Percentiles rank a stretch among this genome's conserved stretches.
Evolutionary conservation across 2,888 invertebrate genomes (phyloP).

Genomic region (Hemistola chrysoprasaria): DNA sequence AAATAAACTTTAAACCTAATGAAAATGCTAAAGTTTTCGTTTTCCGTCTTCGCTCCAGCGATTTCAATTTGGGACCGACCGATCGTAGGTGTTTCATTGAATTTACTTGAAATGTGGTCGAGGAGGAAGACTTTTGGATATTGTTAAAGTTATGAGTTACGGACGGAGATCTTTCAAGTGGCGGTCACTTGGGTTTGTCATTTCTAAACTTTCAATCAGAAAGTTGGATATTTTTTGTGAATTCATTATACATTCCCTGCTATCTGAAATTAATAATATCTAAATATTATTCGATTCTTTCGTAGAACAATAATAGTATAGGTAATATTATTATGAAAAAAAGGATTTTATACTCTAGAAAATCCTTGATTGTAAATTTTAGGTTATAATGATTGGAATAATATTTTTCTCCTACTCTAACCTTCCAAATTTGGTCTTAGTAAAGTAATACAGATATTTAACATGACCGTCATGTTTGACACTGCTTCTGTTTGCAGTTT

Average conservation of each 20-base stretch:
- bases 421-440: too few relatives aligned
- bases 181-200: constrained; percentile 10
- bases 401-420: too few relatives aligned
- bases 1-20: constrained; percentile 35
- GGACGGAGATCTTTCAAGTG: constrained; percentile 6
- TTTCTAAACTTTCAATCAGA: constrained; percentile 10
- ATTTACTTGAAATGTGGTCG: constrained; percentile 5
- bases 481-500: too few relatives aligned
- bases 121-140: constrained; percentile 4
- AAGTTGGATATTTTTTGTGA: constrained; percentile 2
- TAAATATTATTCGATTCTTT: too few relatives aligned
- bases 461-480: too few relatives aligned
- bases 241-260: constrained; percentile 1
- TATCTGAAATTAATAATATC: too few relatives aligned
- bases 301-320: too few relatives aligned
- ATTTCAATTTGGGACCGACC: constrained; percentile 34
- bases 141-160: constrained; percentile 10
- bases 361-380: too few relatives aligned
- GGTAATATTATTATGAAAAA: too few relatives aligned
- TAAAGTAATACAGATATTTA: too few relatives aligned
- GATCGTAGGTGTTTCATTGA: constrained; percentile 26
- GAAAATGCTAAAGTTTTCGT: constrained; percentile 38
- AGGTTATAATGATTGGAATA: too few relatives aligned
- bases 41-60: constrained; percentile 41
- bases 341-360: too few relatives aligned